These are phyloP conservation scores for Batillaria attramentaria DNA, from an alignment of 1,140 invertebrate genomes.

Conservation along the genomic window DNA sequence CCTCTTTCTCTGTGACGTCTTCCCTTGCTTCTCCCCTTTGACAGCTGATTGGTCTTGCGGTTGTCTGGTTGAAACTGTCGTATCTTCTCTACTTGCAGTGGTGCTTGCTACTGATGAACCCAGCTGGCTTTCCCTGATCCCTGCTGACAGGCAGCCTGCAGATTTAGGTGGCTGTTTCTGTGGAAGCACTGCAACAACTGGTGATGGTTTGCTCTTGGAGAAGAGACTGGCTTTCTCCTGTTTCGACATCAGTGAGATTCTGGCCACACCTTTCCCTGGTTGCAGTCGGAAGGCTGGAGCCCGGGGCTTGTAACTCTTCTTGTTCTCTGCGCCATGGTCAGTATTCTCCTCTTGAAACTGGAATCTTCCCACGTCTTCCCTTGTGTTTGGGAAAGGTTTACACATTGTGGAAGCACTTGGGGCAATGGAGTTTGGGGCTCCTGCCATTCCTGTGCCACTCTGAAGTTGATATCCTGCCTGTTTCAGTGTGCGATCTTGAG, in stretches of 20 bases:
- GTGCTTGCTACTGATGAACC: too few relatives aligned
- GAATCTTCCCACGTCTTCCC: too few relatives aligned
- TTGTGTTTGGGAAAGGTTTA: too few relatives aligned
- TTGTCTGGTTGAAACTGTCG: neutral
- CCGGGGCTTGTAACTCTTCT: too few relatives aligned
- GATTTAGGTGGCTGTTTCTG: constrained; percentile 16
- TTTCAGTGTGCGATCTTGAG: too few relatives aligned
- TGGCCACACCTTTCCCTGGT: neutral
- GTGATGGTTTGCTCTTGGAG: constrained; percentile 25
- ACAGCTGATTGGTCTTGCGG: neutral
- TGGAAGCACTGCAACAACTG: constrained; percentile 27
- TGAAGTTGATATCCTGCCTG: neutral
- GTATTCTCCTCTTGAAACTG: too few relatives aligned
- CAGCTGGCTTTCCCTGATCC: too few relatives aligned
- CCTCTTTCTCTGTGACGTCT: neutral
- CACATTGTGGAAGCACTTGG: too few relatives aligned
- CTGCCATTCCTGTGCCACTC: neutral
- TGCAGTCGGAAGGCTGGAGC: neutral
- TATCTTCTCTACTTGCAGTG: neutral
- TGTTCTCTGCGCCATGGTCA: too few relatives aligned
- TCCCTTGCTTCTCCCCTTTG: neutral
- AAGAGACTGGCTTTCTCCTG: constrained; percentile 12
- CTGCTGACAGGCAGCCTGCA: too few relatives aligned
- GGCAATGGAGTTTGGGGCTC: too few relatives aligned
- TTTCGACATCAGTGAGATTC: constrained; percentile 17